Evolutionary conservation across 2,797 vertebrate species (phyloP).

Genomic region (Enteromius anoplus): DNA sequence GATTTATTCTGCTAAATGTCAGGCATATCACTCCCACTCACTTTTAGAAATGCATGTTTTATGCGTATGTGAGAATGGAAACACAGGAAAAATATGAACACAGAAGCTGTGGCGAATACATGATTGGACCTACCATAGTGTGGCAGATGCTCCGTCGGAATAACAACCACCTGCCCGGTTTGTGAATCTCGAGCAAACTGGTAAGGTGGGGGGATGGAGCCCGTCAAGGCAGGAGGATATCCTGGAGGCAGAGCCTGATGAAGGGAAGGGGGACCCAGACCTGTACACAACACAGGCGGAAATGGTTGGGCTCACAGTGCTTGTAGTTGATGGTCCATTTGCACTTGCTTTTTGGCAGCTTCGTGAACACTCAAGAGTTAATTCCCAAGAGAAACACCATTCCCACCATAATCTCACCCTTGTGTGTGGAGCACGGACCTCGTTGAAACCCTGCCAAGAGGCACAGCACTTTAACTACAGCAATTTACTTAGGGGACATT

Average conservation of each 20-base stretch:
- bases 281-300: slow-evolving; percentile 67
- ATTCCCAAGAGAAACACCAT: slow-evolving; percentile 35
- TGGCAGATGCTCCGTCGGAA: slow-evolving; percentile 92
- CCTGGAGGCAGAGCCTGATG: slow-evolving; percentile 91
- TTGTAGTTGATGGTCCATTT: slow-evolving; percentile 47
- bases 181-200: slow-evolving; percentile 96
- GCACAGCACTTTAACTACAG: slow-evolving; percentile 41
- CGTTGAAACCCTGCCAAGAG: slow-evolving; percentile 43
- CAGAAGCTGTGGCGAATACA: background rate
- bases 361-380: slow-evolving; percentile 13
- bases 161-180: slow-evolving; percentile 93
- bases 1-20: slow-evolving; percentile 6
- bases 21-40: slow-evolving; percentile 12
- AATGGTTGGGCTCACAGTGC: background rate
- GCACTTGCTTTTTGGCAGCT: slow-evolving; percentile 9
- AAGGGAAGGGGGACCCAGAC: slow-evolving; percentile 87
- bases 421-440: slow-evolving; percentile 14
- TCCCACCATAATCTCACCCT: slow-evolving; percentile 30
- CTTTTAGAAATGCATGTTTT: background rate
- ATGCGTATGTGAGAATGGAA: background rate
- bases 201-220: slow-evolving; percentile 89
- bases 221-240: slow-evolving; percentile 85
- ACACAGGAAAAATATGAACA: background rate
- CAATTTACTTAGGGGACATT: slow-evolving; percentile 52
- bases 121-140: slow-evolving; percentile 87